phyloP scores from a whole-genome alignment of 2,797 vertebrate genomes.

The Natrix natrix region DNA sequence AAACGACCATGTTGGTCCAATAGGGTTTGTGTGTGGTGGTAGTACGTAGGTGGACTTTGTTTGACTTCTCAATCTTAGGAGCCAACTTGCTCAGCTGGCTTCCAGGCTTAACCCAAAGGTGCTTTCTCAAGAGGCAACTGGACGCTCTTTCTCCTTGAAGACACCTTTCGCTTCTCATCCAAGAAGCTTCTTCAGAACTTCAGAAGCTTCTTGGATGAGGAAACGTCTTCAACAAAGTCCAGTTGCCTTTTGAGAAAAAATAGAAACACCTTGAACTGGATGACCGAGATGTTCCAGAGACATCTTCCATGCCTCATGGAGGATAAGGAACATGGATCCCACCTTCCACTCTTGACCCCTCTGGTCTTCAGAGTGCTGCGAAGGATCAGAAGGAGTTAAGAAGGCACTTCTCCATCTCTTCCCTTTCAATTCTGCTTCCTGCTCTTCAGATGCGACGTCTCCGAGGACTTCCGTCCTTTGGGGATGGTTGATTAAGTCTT shows the following conservation, averaged over 20 bases:
- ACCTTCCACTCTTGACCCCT: neutral
- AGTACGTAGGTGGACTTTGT: neutral
- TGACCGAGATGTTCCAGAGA: neutral
- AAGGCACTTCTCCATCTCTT: neutral
- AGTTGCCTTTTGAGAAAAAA: neutral
- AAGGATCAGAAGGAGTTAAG: constrained; percentile 12
- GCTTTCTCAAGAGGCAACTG: neutral
- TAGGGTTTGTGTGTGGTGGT: neutral
- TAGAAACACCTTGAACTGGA: neutral
- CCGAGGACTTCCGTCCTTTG: neutral
- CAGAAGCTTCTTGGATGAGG: neutral
- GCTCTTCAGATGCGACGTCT: neutral
- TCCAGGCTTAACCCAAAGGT: neutral
- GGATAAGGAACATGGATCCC: neutral
- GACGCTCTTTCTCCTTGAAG: neutral
- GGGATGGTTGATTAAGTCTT: neutral
- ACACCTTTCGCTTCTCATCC: too few species aligned
- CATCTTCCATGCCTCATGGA: neutral
- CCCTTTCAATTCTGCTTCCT: neutral
- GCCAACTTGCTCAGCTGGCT: neutral
- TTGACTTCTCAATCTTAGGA: neutral
- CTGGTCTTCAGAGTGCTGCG: neutral
- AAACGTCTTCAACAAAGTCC: neutral
- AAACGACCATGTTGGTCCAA: neutral
- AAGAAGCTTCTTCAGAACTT: neutral